Conservation (phyloP, 1,140 invertebrate species). For the Myzus persicae region DNA sequence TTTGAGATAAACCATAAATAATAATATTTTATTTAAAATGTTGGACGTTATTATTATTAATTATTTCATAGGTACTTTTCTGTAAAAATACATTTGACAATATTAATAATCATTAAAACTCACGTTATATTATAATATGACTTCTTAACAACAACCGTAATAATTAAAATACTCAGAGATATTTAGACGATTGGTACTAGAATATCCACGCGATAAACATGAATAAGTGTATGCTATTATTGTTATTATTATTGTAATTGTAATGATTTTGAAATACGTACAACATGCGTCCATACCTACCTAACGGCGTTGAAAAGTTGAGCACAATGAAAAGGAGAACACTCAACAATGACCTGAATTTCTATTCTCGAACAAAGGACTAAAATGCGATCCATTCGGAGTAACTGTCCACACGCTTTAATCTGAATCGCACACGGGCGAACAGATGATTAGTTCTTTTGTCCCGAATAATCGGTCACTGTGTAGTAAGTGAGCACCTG, state of each 20-base stretch:
- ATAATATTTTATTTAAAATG: neutral
- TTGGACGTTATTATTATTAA: neutral
- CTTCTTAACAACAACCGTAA: no score
- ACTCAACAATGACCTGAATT: neutral
- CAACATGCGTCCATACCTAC: neutral
- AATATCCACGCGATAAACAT: neutral
- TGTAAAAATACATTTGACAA: neutral
- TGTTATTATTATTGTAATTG: neutral
- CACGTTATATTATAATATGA: neutral
- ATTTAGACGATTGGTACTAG: neutral
- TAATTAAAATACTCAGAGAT: no score
- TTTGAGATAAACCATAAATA: neutral
- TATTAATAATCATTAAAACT: neutral
- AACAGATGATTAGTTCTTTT: constrained; percentile 9
- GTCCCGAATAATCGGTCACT: neutral
- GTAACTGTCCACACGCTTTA: neutral
- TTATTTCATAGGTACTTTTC: neutral
- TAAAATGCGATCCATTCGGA: neutral
- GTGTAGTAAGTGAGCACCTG: neutral
- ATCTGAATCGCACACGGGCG: neutral
- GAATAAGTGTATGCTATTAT: neutral
- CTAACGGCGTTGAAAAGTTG: neutral
- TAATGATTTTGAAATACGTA: neutral
- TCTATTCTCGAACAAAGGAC: neutral
- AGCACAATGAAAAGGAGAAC: neutral